phyloP scores from a whole-genome alignment of 2,113 vertebrate species.

The Nothobranchius kuhntae region DNA sequence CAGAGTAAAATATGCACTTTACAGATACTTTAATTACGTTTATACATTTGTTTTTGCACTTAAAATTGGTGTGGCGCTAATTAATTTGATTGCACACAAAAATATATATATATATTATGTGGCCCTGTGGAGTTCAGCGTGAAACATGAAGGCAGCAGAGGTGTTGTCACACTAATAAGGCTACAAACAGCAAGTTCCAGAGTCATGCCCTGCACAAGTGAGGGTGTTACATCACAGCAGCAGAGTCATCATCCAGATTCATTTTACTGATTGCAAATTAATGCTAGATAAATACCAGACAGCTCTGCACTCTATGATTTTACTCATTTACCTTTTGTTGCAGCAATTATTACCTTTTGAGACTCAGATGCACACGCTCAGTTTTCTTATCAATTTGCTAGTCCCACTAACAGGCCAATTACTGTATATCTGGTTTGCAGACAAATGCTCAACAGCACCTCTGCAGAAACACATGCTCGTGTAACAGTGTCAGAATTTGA shows the following conservation, averaged over 20 bases:
- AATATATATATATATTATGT: not conserved
- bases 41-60: not conserved
- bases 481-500: not conserved
- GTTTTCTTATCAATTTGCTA: conserved; percentile 8
- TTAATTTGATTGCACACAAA: not conserved
- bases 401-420: not conserved
- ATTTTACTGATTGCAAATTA: conserved; percentile 68
- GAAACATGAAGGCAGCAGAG: conserved; percentile 25
- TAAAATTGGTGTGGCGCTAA: not conserved
- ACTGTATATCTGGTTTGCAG: too few relatives aligned
- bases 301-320: conserved; percentile 4
- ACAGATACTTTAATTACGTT: conserved; percentile 6
- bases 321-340: conserved; percentile 33
- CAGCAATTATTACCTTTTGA: conserved; percentile 31
- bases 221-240: conserved; percentile 20
- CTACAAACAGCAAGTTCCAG: conserved; percentile 13
- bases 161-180: conserved; percentile 40
- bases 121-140: conserved; percentile 21
- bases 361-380: not conserved
- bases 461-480: not conserved
- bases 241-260: conserved; percentile 32
- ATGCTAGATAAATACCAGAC: conserved; percentile 22
- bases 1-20: conserved; percentile 25
- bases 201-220: conserved; percentile 26
- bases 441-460: not conserved